Base-by-base conservation (phyloP, 2,797 vertebrate species). In the Liparis tanakae region DNA sequence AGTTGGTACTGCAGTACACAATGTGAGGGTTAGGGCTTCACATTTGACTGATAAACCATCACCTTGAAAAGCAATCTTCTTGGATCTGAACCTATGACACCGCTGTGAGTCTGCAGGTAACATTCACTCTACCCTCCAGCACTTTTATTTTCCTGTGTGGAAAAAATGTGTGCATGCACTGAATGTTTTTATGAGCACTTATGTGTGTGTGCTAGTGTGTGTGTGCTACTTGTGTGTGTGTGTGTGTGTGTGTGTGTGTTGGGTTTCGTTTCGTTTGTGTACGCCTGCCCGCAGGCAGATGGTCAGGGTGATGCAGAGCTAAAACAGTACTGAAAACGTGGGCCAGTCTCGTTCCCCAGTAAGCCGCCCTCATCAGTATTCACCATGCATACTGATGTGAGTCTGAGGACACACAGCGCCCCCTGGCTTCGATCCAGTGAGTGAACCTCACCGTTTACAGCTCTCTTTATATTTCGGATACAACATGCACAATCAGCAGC, bases 401-500 rank as follows among this genome's bases (percentile, higher is more conserved):
- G 81, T 80, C 37, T 74, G 58, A 92, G 88, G 89, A 90, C 84
- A 81, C 88, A 90, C 91, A 94, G 91, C 91, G 88, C 93, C 94
- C 93, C 90, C 93, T 94, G 86, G 82, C 87, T 89, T 91, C 80
- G 84, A 88, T 85, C 85, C 75, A 78, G 62, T 76, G 82, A 83
- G 84, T 89, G 74, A 85, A 84, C 63, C 74, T 87, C 67, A 82
- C 53, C 60, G 81, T 82, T 85, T 79, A 82, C 67, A 64, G 58
- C 61, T 78, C 61, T 70, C 44, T 81, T 67, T 64, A 65, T 61
- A 65, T 82, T 85, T 69, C 77, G 63, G 25, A 46, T 39, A 33
- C 53, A 17, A 30, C 22, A 55, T 55, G 53, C 53, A 55, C 51
- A 67, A 44, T 74, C 67, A 64, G 56, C 10, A 46, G 36, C 67